Evolutionary conservation across 1,140 invertebrate species (phyloP), one percentile per base, ranked within the genome.

Genomic region (Solenopsis invicta): DNA sequence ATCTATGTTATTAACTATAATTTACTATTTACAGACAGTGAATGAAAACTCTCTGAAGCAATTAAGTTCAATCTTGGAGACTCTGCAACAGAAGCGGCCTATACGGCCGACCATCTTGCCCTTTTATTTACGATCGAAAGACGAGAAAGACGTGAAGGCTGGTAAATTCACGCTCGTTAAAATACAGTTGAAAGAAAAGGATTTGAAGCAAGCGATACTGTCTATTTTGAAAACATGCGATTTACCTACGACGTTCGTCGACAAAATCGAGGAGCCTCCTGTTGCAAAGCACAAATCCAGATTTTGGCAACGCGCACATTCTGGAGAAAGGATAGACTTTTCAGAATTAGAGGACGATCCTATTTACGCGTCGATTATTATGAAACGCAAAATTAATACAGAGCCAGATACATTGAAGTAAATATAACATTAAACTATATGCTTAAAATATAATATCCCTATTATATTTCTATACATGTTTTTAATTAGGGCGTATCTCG

Each of bases 1-100:
- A 9, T 76, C 5, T 10, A 41, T 29, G 0, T 78, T 50, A 64
- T 29, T 66, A 48, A n/a, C 45, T 64, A 8, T 48, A 66, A 45
- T 61, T 85, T 77, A n/a, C 12, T 74, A 85, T 72, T 95, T 96
- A 61, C 94, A 99, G 97, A 96, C 97, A 85, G 97, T 98, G 3
- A 99, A 99, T 96, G 98, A 99, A 95, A 97, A 98, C 93, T 99
- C 98, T 2, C 94, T 99, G 84, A 98, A 99, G 94, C 96, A 97
- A 87, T 94, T 99, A 56, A 99, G 98, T 95, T 97, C 97, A 59
- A 97, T 98, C 91, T 94, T 99, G 88, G 97, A 98, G 94, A 96
- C 96, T 81, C 94, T 98, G 86, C 96, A 98, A 93, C 96, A 96
- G 92, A 96, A 96, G 90, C 94, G 96, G 93, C 95, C 96, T 80